Base-by-base conservation (phyloP, 53 echinoderm and acorn worm genomes). In the Echinarachnius parma region DNA sequence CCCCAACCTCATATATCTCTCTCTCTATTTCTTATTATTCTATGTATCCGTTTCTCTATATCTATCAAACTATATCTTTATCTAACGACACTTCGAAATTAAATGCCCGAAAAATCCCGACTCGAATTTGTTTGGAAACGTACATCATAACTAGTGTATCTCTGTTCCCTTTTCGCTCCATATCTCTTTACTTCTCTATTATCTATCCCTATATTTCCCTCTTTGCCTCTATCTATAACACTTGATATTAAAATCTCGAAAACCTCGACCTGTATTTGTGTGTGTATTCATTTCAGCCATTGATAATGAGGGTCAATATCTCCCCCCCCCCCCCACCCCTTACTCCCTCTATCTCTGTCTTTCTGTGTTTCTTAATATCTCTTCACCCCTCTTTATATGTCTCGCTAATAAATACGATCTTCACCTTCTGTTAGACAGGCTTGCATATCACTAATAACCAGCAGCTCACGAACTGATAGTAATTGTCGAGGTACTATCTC, bases 401-500 rank as follows among this genome's bases (percentile, higher is more conserved):
- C n/a, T n/a, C n/a, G n/a, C n/a, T n/a, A n/a, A n/a, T n/a, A n/a
- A n/a, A n/a, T n/a, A n/a, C n/a, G n/a, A n/a, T n/a, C n/a, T n/a
- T 35, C 37, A 18, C 34, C 35, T 39, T 35, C 34, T 18, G 3
- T 21, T 37, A 25, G 35, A 36, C 62, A 13, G 1, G 13, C 9
- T 36, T 18, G 62, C 30, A 65, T 27, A 23, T 52, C 52, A 52
- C 28, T 10, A 39, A 14, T 19, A 21, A 32, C 31, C 31, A 32
- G 5, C 16, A 21, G 63, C 28, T 46, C n/a, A 4, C 16, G 9
- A 29, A 44, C 28, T 39, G 44, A 14, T 26, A 46, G 22, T 46
- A 30, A 4, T 16, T 65, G 46, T 52, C 52, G 13, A 33, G 21
- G 52, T 68, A 52, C 52, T 32, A 32, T 68, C 52, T 49, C 4